Conservation (phyloP, 2,888 invertebrate genomes). For the Ypsolopha sequella region DNA sequence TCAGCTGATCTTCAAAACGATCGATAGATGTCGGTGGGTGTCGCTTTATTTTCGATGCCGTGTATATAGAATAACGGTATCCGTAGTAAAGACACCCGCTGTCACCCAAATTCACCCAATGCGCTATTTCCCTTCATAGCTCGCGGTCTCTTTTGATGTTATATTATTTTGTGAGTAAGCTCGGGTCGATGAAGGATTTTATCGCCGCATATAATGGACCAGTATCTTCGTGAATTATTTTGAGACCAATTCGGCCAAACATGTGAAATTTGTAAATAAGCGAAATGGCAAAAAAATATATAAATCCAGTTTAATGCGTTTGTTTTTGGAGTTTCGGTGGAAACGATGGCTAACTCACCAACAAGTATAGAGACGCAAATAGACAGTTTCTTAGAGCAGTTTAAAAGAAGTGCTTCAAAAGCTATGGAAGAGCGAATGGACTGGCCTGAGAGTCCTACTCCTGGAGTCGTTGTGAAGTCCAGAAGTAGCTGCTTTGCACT, state of each 20-base stretch:
- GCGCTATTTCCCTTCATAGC: conserved; percentile 42
- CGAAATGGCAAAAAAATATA: conserved; percentile 27
- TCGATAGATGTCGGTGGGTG: conserved; percentile 69
- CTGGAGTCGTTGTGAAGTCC: conserved; percentile 56
- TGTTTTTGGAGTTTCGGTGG: conserved; percentile 61
- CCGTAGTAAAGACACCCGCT: conserved; percentile 65
- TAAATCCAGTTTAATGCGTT: neutral
- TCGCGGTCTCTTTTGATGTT: conserved; percentile 47
- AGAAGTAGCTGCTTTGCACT: conserved; percentile 63
- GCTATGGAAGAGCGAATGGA: conserved; percentile 77
- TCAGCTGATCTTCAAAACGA: conserved; percentile 51
- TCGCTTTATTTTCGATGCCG: conserved; percentile 65
- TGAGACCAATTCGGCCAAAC: conserved; percentile 14
- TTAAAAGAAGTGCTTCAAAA: conserved; percentile 82
- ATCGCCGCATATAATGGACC: conserved; percentile 26
- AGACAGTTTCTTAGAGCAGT: conserved; percentile 87
- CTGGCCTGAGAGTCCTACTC: conserved; percentile 61
- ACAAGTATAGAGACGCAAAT: conserved; percentile 85
- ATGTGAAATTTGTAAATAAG: conserved; percentile 8
- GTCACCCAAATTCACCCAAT: too few relatives aligned
- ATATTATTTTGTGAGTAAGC: conserved; percentile 24
- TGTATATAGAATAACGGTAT: conserved; percentile 41
- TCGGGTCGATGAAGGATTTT: conserved; percentile 44
- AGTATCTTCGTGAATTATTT: conserved; percentile 15
- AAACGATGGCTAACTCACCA: conserved; percentile 74